phyloP scores from a whole-genome alignment of 2,113 vertebrate species.

The Poicephalus meyeri region DNA sequence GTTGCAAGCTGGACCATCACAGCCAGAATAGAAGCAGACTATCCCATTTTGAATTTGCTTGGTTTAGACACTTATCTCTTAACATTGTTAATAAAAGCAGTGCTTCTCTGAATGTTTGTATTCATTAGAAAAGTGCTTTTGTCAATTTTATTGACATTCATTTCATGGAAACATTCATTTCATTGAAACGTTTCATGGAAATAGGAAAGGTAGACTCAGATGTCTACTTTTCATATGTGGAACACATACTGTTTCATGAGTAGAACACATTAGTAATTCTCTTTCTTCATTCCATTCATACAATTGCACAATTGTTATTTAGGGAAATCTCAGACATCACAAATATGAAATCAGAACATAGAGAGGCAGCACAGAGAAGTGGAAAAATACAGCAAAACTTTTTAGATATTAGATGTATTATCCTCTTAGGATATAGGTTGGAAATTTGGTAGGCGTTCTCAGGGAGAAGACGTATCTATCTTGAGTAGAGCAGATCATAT shows the following conservation, averaged over 20 bases:
- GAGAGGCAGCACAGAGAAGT: rapidly evolving
- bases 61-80: neutral
- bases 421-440: neutral
- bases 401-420: neutral
- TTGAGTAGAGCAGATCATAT: neutral
- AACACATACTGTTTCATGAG: neutral
- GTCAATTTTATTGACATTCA: conserved; percentile 1
- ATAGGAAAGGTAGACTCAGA: neutral
- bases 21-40: neutral
- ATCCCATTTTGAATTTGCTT: neutral
- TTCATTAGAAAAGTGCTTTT: conserved; percentile 4
- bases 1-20: neutral
- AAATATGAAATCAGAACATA: neutral
- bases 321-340: neutral
- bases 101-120: neutral
- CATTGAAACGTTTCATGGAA: conserved; percentile 17
- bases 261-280: neutral
- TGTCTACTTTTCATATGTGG: neutral
- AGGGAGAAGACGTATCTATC: neutral
- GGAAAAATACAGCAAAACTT: neutral
- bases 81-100: neutral
- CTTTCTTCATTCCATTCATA: neutral
- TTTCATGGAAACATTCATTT: neutral
- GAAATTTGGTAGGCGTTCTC: neutral
- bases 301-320: neutral